Percentiles rank a stretch among this genome's conserved stretches.
These are phyloP conservation scores for Saccopteryx leptura DNA, from an alignment of 2,113 vertebrate species.

Conservation along the genomic window DNA sequence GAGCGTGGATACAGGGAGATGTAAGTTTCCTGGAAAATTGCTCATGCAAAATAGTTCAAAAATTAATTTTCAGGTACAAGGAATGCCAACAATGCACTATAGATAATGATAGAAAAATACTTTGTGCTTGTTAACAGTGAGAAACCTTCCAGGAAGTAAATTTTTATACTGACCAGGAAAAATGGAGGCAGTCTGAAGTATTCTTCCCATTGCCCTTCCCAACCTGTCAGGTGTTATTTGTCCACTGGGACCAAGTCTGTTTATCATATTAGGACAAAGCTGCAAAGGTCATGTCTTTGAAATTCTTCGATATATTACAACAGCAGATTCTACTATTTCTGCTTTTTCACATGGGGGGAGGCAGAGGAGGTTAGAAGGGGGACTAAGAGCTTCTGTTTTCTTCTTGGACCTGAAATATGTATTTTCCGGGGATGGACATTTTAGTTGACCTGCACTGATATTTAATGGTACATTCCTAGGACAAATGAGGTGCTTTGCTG, in stretches of 20 bases:
- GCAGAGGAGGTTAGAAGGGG: not conserved
- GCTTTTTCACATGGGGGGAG: slow-evolving; percentile 22
- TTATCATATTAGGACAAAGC: not conserved
- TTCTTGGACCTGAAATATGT: slow-evolving; percentile 13
- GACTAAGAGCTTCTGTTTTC: not conserved
- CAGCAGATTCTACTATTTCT: not conserved
- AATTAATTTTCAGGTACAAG: not conserved
- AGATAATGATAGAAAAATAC: not conserved
- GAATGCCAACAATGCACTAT: not conserved
- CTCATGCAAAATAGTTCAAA: not conserved
- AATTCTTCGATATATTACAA: slow-evolving; percentile 33
- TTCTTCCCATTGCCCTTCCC: not conserved
- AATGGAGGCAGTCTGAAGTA: not conserved
- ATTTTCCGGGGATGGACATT: slow-evolving; percentile 20
- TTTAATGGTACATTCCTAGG: slow-evolving; percentile 59
- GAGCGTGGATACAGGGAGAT: not conserved
- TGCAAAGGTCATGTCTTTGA: not conserved
- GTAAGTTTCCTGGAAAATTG: slow-evolving; percentile 28
- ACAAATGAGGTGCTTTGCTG: slow-evolving; percentile 59
- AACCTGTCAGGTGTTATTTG: not conserved
- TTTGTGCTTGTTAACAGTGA: not conserved
- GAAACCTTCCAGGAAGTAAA: not conserved
- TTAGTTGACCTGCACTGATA: slow-evolving; percentile 18
- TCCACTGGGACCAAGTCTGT: slow-evolving; percentile 1
- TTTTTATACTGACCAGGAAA: not conserved